Conservation (phyloP, 2,113 vertebrate genomes). For the Muntiacus muntjak region DNA sequence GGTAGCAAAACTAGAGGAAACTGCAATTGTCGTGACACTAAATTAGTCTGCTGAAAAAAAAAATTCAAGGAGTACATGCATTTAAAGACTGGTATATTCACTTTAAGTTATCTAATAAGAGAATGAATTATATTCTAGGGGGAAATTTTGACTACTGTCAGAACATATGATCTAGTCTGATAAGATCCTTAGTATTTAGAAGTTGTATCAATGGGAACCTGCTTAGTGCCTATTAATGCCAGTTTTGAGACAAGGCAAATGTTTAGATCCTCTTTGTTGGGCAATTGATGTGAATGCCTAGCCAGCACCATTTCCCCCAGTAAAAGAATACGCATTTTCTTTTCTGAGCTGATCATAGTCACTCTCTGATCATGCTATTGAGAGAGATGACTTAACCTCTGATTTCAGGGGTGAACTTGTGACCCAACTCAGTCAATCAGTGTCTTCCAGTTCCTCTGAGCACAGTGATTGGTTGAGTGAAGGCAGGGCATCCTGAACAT, state of each 20-base stretch:
- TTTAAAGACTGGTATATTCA: neutral
- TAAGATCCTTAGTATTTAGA: neutral
- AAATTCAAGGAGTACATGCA: neutral
- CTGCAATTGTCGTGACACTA: neutral
- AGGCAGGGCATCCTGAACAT: neutral
- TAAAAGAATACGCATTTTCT: neutral
- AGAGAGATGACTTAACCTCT: neutral
- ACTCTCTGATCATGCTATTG: neutral
- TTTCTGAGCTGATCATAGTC: neutral
- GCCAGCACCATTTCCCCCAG: neutral
- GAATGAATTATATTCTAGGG: neutral
- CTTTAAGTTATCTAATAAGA: neutral
- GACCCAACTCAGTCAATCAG: neutral
- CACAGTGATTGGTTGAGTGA: neutral
- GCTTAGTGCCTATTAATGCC: neutral
- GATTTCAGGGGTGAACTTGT: neutral
- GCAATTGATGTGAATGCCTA: neutral
- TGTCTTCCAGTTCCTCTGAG: neutral
- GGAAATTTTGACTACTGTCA: neutral
- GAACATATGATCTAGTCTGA: neutral
- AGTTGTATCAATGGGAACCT: neutral
- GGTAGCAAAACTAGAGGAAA: neutral
- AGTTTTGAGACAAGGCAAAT: neutral
- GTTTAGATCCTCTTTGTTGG: neutral
- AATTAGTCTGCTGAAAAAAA: neutral